A percentile compares a stretch with the other conserved stretches of the same genome.
phyloP scores from a whole-genome alignment of 2,113 vertebrate genomes.

The Gasterosteus nipponicus region DNA sequence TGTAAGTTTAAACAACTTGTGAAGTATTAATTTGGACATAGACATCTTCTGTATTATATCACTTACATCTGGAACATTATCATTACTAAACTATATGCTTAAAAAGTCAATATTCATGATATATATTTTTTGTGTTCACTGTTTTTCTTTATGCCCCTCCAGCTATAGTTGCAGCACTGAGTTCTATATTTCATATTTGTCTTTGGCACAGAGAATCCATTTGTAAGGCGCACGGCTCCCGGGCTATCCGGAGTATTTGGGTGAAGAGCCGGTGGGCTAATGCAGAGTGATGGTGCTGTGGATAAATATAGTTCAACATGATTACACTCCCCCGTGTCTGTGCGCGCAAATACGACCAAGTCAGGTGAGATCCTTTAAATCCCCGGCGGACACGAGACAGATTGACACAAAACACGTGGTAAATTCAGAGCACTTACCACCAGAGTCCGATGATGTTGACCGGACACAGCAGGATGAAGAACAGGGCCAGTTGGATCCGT shows the following conservation, averaged over 20 bases:
- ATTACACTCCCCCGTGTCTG: slow-evolving; percentile 5
- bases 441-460: slow-evolving; percentile 95
- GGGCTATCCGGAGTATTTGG: slow-evolving; percentile 10
- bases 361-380: background rate
- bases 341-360: background rate
- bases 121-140: background rate
- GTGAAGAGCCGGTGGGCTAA: slow-evolving; percentile 30
- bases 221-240: background rate
- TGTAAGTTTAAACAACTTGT: background rate
- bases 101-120: background rate
- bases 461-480: slow-evolving; percentile 92
- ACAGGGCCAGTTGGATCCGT: slow-evolving; percentile 88
- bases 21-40: background rate
- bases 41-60: too few relatives aligned
- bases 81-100: background rate
- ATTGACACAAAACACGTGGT: slow-evolving; percentile 55
- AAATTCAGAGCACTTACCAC: slow-evolving; percentile 86
- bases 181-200: background rate
- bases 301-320: background rate
- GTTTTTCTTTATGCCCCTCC: background rate
- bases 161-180: background rate
- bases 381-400: background rate
- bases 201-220: background rate
- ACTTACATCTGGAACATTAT: background rate
- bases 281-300: slow-evolving; percentile 1